These are phyloP conservation scores for Anhinga rufa DNA, from an alignment of 2,113 vertebrate species.

Conservation along the genomic window DNA sequence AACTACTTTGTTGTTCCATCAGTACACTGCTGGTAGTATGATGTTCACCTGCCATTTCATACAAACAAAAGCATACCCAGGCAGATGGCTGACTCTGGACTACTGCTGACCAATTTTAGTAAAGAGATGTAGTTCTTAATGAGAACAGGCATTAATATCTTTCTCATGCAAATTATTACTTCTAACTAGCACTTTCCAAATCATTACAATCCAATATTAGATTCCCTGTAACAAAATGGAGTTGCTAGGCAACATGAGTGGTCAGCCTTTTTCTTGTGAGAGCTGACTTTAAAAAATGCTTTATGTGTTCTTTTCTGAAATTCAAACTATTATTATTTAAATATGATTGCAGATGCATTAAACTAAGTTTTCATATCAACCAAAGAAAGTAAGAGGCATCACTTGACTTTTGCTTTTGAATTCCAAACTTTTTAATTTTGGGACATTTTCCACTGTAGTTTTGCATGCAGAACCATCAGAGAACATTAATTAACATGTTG, in stretches of 20 bases:
- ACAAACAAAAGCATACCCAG: slow-evolving; percentile 16
- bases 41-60: slow-evolving; percentile 18
- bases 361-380: background rate
- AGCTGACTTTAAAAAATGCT: slow-evolving; percentile 24
- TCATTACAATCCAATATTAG: slow-evolving; percentile 6
- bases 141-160: slow-evolving; percentile 44
- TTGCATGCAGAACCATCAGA: slow-evolving; percentile 19
- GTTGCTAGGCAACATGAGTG: slow-evolving; percentile 67
- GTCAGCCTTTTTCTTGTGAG: slow-evolving; percentile 32
- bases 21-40: background rate
- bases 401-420: slow-evolving; percentile 15
- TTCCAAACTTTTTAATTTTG: background rate
- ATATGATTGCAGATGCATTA: slow-evolving; percentile 22
- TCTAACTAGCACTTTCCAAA: slow-evolving; percentile 25
- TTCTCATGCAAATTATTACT: slow-evolving; percentile 65
- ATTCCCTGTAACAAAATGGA: slow-evolving; percentile 46
- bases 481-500: slow-evolving; percentile 72
- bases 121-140: slow-evolving; percentile 50
- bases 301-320: slow-evolving; percentile 33
- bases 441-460: background rate
- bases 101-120: slow-evolving; percentile 41
- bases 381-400: background rate
- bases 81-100: slow-evolving; percentile 10
- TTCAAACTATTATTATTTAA: slow-evolving; percentile 35
- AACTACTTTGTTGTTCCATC: background rate